A percentile compares a stretch with the other conserved stretches of the same genome.
Conservation (phyloP, 2,888 invertebrate species). For the Beris chalybata region DNA sequence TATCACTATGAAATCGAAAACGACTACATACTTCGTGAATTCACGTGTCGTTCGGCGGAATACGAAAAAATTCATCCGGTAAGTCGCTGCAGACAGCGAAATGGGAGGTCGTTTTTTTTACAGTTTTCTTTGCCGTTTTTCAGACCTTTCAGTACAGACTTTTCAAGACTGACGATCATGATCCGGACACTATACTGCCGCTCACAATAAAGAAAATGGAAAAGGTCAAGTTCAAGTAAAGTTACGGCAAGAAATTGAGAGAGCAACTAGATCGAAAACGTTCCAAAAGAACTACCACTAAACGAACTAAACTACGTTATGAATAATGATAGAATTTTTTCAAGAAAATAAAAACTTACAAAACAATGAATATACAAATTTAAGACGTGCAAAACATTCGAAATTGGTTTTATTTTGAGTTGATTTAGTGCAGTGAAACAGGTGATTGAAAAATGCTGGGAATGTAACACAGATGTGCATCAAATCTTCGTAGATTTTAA, state of each 20-base stretch:
- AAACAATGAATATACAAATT: too few species aligned
- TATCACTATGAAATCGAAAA: conserved; percentile 77
- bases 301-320: too few species aligned
- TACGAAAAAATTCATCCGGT: conserved; percentile 68
- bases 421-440: too few species aligned
- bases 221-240: conserved; percentile 22
- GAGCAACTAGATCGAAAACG: too few species aligned
- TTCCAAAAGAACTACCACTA: too few species aligned
- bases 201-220: conserved; percentile 7
- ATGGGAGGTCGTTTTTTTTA: background rate
- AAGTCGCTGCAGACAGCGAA: conserved; percentile 41
- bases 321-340: too few species aligned
- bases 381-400: too few species aligned
- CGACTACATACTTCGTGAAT: conserved; percentile 80
- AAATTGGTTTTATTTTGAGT: too few species aligned
- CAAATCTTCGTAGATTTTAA: too few species aligned
- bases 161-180: conserved; percentile 7
- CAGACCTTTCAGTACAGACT: background rate
- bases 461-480: too few species aligned
- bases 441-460: too few species aligned
- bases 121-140: background rate
- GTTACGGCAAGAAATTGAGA: background rate
- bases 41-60: conserved; percentile 75
- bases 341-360: too few species aligned
- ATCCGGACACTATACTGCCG: conserved; percentile 19